phyloP scores from a whole-genome alignment of 2,113 vertebrate species.

The Scophthalmus maximus region DNA sequence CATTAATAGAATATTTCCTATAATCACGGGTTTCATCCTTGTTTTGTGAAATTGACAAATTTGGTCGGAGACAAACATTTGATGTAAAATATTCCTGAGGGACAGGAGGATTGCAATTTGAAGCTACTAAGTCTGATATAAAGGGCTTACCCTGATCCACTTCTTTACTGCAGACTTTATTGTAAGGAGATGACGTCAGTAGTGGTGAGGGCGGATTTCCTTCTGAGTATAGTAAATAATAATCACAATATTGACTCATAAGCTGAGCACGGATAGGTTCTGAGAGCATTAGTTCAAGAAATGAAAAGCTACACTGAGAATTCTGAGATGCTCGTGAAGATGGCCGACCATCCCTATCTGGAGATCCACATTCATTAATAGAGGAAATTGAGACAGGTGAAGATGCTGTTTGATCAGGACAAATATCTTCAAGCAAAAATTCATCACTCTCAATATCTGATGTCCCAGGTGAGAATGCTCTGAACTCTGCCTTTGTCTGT shows the following conservation, averaged over 20 bases:
- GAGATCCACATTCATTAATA: slow-evolving; percentile 3
- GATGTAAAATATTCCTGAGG: background rate
- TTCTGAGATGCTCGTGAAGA: slow-evolving; percentile 68
- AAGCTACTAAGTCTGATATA: background rate
- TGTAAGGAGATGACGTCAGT: background rate
- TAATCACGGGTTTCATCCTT: background rate
- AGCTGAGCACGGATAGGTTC: slow-evolving; percentile 63
- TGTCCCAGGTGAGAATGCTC: slow-evolving; percentile 12
- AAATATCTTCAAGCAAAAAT: slow-evolving; percentile 9
- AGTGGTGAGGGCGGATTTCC: background rate
- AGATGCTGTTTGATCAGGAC: background rate
- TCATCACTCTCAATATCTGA: slow-evolving; percentile 26
- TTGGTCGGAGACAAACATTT: background rate
- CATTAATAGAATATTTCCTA: background rate
- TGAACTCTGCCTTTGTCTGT: no score
- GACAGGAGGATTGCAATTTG: background rate
- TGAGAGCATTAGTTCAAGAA: slow-evolving; percentile 74
- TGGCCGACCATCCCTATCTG: slow-evolving; percentile 40
- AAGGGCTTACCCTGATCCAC: background rate
- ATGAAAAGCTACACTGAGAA: slow-evolving; percentile 78
- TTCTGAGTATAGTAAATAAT: slow-evolving; percentile 69
- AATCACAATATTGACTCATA: slow-evolving; percentile 71
- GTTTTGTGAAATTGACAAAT: slow-evolving; percentile 1
- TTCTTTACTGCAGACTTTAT: background rate
- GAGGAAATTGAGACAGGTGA: slow-evolving; percentile 9